Conservation (phyloP, 2,113 vertebrate genomes). For the Halcyon malimbica region DNA sequence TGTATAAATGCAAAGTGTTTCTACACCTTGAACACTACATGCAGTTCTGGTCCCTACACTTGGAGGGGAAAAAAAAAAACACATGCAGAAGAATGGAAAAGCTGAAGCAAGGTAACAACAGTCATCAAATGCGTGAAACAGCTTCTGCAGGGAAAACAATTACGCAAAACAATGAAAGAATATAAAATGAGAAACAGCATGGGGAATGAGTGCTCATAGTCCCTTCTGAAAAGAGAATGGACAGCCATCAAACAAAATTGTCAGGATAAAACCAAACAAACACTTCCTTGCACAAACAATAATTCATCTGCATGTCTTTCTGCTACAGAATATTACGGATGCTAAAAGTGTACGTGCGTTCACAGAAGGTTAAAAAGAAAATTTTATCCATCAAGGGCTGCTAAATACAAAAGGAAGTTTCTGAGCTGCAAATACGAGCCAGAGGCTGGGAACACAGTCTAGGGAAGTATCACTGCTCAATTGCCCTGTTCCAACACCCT, state of each 20-base stretch:
- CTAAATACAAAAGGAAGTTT: slow-evolving; percentile 2
- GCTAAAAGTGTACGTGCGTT: not conserved
- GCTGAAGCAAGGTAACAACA: not conserved
- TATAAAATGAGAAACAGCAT: not conserved
- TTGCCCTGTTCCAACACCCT: not conserved
- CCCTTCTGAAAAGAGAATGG: not conserved
- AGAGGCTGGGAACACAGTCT: not conserved
- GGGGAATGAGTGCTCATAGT: not conserved
- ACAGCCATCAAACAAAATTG: not conserved
- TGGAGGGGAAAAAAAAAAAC: not conserved
- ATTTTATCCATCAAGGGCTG: not conserved
- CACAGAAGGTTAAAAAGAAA: not conserved
- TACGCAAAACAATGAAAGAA: not conserved
- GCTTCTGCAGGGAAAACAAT: not conserved
- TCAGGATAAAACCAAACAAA: not conserved
- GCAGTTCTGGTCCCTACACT: not conserved
- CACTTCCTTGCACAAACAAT: not conserved
- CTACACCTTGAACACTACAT: not conserved
- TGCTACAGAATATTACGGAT: not conserved
- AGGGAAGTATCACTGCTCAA: not conserved
- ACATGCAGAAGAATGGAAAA: not conserved
- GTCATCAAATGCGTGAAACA: not conserved
- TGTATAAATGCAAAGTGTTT: not conserved
- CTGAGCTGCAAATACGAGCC: not conserved
- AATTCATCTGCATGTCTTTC: not conserved